phyloP scores from a whole-genome alignment of 2,888 invertebrate genomes.

The Globia sparganii region DNA sequence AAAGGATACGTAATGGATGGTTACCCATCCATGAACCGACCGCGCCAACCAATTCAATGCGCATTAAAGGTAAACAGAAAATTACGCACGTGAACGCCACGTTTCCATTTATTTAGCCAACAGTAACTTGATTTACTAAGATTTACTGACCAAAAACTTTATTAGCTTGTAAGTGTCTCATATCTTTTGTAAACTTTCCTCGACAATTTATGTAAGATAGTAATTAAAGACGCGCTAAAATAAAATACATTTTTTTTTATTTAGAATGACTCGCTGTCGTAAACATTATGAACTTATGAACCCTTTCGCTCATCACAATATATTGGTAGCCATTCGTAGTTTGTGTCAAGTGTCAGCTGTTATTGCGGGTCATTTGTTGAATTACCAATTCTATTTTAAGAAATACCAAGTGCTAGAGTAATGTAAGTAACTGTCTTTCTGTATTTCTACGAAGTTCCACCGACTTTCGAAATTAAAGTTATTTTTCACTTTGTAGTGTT shows the following conservation, averaged over 20 bases:
- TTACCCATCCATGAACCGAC: not conserved
- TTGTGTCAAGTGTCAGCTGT: not conserved
- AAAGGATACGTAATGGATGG: not conserved
- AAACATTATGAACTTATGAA: constrained; percentile 9
- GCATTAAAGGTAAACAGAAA: too few species aligned
- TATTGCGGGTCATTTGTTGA: not conserved
- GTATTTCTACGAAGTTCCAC: too few species aligned
- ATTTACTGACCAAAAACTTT: not conserved
- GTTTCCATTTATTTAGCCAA: too few species aligned
- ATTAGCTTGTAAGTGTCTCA: not conserved
- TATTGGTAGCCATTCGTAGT: not conserved
- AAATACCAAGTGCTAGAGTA: not conserved
- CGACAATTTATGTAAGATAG: not conserved
- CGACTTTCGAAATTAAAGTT: too few species aligned
- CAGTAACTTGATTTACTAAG: not conserved
- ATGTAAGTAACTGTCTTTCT: not conserved
- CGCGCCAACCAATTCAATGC: not conserved
- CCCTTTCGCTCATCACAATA: not conserved
- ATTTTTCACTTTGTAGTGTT: too few species aligned
- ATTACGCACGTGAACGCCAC: too few species aligned
- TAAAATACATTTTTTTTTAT: not conserved
- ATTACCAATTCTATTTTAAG: not conserved
- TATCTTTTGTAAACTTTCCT: not conserved
- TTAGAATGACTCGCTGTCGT: not conserved
- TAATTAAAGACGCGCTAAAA: not conserved